Base-by-base conservation (phyloP, 2,113 vertebrate genomes). In the Mesitornis unicolor region DNA sequence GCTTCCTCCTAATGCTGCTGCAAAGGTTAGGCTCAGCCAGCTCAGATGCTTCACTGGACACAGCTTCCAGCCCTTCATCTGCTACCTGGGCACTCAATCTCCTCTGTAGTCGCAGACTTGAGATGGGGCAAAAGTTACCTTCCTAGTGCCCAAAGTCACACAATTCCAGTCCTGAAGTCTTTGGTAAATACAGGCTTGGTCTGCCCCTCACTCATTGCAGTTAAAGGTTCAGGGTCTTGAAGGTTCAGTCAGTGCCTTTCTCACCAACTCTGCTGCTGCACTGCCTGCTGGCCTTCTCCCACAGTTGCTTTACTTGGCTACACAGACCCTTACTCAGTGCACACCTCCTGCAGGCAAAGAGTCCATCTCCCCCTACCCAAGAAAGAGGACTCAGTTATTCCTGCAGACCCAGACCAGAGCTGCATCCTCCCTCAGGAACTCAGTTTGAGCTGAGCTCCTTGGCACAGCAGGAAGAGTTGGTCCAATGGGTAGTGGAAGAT, bases 321-420 rank as follows among this genome's bases (percentile, higher is more conserved):
- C 35, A 36, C 13, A 60, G 54, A 48, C 40, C 18, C 3, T 88
- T 45, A 6, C 14, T 5, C 54, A 56, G 1, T 2, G 13, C 20
- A 22, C 9, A 36, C 1, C 7, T 78, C 29, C 19, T 69, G 21
- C 25, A 64, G 28, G 16, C 31, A 79, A 83, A 47, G 7, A 79
- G 3, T 12, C 18, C 15, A 28, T 14, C 17, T 75, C 25, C 16
- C 22, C 5, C 24, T 73, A 14, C 13, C 13, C 0, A 0, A 65
- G 51, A 47, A 57, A n/a, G 31, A 9, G 7, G 16, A 70, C 4
- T 11, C 12, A 13, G 10, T 57, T 12, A 50, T 25, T 31, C 28
- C 2, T 5, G 22, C 6, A 57, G 12, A 5, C 7, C 20, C 16
- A 48, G 36, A 9, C 25, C 45, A 65, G n/a, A 42, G 13, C 16